These are phyloP conservation scores for Phrixothrix hirtus DNA, from an alignment of 2,888 invertebrate species.

Conservation along the genomic window DNA sequence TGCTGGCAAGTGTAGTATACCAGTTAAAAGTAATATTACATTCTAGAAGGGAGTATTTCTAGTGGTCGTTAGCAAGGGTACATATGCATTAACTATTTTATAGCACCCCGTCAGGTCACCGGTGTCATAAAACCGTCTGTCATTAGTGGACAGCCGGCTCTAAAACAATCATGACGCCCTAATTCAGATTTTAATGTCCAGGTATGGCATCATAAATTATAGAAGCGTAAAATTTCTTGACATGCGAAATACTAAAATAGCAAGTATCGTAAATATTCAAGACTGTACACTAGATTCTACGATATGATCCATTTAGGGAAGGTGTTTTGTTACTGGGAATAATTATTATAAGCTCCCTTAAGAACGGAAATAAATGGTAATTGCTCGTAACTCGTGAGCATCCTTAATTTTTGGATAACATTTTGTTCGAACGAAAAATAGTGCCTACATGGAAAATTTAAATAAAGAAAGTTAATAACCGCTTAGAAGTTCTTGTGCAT, in stretches of 20 bases:
- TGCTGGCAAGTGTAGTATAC: conserved; percentile 16
- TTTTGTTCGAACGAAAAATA: conserved; percentile 5
- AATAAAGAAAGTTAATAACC: neutral
- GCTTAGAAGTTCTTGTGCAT: neutral
- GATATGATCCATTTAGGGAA: conserved; percentile 17
- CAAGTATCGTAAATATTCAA: conserved; percentile 31
- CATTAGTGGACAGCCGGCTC: conserved; percentile 28
- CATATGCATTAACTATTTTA: conserved; percentile 36
- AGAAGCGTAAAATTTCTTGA: conserved; percentile 11
- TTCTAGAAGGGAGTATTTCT: conserved; percentile 19
- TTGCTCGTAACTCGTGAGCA: conserved; percentile 13
- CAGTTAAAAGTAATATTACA: conserved; percentile 1
- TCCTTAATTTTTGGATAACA: conserved; percentile 18
- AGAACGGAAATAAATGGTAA: conserved; percentile 17
- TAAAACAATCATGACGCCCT: conserved; percentile 22
- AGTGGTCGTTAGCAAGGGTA: conserved; percentile 29
- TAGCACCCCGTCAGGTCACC: conserved; percentile 13
- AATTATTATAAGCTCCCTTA: conserved; percentile 35
- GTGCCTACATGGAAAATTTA: neutral
- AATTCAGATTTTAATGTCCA: conserved; percentile 4
- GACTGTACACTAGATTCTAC: conserved; percentile 23
- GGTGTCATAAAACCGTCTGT: conserved; percentile 24
- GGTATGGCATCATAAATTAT: neutral
- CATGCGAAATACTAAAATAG: conserved; percentile 26
- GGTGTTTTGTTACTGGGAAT: conserved; percentile 21